phyloP scores from a whole-genome alignment of 2,888 invertebrate species.

The Ariolimax columbianus region DNA sequence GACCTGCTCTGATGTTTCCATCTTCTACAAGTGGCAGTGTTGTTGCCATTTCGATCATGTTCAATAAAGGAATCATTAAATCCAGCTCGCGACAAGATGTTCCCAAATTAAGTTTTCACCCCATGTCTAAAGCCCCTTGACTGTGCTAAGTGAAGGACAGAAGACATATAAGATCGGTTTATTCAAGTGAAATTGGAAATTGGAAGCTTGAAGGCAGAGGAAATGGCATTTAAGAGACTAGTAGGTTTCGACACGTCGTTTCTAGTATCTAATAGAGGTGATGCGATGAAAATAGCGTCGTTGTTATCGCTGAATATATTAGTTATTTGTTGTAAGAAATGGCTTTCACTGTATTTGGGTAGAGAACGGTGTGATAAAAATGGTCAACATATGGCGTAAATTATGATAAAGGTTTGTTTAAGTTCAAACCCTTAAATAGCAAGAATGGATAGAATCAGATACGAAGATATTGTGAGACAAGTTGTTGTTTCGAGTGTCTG shows the following conservation, averaged over 20 bases:
- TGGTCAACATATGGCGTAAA: no score
- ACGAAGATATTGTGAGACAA: no score
- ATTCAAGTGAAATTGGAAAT: conserved; percentile 28
- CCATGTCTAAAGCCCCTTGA: conserved; percentile 19
- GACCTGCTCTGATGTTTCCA: not conserved
- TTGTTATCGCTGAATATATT: not conserved
- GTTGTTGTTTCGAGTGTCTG: no score
- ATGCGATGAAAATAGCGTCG: not conserved
- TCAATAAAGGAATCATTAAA: conserved; percentile 41
- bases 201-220: conserved; percentile 1
- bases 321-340: no score
- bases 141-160: conserved; percentile 6
- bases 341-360: no score
- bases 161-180: conserved; percentile 33
- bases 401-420: no score
- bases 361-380: no score
- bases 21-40: conserved; percentile 34
- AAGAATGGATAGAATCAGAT: no score
- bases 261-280: not conserved
- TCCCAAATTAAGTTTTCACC: conserved; percentile 27
- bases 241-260: no score
- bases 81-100: conserved; percentile 9
- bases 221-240: not conserved
- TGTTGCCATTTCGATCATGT: conserved; percentile 19
- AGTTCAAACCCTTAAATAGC: no score